These are phyloP conservation scores for Brassicogethes aeneus DNA, from an alignment of 2,888 invertebrate species.

Conservation along the genomic window DNA sequence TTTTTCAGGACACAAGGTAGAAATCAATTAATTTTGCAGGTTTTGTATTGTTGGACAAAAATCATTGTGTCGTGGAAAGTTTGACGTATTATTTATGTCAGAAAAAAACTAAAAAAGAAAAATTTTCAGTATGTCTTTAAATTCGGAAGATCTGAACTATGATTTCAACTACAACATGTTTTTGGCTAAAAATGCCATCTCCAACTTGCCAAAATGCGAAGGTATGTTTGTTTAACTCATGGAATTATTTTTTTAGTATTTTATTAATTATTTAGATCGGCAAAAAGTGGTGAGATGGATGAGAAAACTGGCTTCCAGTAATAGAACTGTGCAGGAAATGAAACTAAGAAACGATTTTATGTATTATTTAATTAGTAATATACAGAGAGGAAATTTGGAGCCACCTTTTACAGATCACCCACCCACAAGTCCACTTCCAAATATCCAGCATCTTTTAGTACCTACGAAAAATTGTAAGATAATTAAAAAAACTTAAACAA, in stretches of 20 bases:
- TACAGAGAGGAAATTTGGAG: conserved; percentile 41
- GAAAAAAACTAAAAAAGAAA: too few species aligned
- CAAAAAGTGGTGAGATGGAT: conserved; percentile 44
- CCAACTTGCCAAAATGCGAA: conserved; percentile 35
- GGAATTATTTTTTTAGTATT: neutral
- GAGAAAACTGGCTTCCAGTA: conserved; percentile 41
- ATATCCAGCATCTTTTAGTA: conserved; percentile 41
- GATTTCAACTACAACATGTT: conserved; percentile 47
- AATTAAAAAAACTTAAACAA: conserved; percentile 1
- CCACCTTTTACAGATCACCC: conserved; percentile 45
- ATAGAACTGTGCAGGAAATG: conserved; percentile 43
- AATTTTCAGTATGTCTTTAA: neutral
- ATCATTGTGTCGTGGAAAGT: too few species aligned
- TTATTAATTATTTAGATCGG: conserved; percentile 36
- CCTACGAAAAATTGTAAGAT: conserved; percentile 11
- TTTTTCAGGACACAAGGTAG: too few species aligned
- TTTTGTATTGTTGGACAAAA: too few species aligned
- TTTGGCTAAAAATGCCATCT: conserved; percentile 41
- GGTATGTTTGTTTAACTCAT: conserved; percentile 13
- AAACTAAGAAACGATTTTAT: conserved; percentile 47
- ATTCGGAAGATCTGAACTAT: conserved; percentile 42
- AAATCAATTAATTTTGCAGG: too few species aligned
- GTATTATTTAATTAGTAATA: conserved; percentile 43
- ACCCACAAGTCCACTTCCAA: conserved; percentile 40
- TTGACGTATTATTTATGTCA: too few species aligned